Evolutionary conservation across 2,888 invertebrate genomes (phyloP).

Genomic region (Rhogogaster chlorosoma): DNA sequence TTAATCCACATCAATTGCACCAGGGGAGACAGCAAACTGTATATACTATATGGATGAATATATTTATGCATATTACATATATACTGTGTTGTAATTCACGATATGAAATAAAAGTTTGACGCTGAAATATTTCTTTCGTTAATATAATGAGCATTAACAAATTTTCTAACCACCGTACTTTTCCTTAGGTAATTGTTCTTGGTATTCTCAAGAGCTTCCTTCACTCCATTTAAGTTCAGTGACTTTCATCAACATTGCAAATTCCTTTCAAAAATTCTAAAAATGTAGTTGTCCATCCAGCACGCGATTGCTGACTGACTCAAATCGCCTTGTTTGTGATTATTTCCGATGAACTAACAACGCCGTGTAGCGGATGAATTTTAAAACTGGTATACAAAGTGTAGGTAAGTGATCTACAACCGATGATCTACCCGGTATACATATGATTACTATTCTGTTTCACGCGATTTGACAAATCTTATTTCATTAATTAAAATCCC

Average conservation of each 20-base stretch:
- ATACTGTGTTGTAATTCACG: constrained; percentile 30
- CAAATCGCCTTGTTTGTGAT: not conserved
- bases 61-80: constrained; percentile 26
- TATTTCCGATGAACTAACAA: not conserved
- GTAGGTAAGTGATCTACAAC: not conserved
- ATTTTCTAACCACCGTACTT: not conserved
- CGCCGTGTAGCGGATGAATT: not conserved
- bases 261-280: not conserved
- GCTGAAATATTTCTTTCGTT: not conserved
- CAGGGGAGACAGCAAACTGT: not conserved
- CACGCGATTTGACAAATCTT: too few relatives aligned
- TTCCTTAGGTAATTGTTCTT: not conserved
- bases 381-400: not conserved
- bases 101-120: constrained; percentile 39
- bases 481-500: not conserved
- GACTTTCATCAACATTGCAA: too few relatives aligned
- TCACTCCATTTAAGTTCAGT: too few relatives aligned
- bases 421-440: not conserved
- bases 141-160: not conserved
- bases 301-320: not conserved
- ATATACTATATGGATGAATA: constrained; percentile 19
- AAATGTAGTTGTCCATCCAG: not conserved
- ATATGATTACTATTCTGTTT: not conserved
- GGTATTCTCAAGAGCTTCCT: not conserved
- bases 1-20: not conserved